phyloP scores from a whole-genome alignment of 2,113 vertebrate genomes.

The Poeciliopsis retropinna region DNA sequence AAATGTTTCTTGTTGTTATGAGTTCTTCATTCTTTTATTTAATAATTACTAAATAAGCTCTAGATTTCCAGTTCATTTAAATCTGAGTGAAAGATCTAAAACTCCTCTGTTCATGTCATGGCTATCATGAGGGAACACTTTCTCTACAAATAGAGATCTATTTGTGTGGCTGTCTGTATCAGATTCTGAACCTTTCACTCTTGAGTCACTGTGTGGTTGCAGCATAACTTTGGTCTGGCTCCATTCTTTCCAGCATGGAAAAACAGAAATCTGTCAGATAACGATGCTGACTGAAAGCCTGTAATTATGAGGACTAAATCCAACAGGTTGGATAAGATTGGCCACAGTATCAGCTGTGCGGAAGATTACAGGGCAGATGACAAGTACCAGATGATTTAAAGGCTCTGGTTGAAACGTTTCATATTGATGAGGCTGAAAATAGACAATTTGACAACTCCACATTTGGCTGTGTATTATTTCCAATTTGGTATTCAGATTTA shows the following conservation, averaged over 20 bases:
- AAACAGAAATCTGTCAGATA: slow-evolving; percentile 6
- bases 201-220: neutral
- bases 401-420: neutral
- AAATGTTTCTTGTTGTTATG: neutral
- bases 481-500: slow-evolving; percentile 29
- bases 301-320: slow-evolving; percentile 35
- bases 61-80: neutral
- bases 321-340: neutral
- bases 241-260: slow-evolving; percentile 11
- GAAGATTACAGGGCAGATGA: slow-evolving; percentile 16
- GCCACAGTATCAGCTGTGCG: slow-evolving; percentile 3
- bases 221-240: slow-evolving; percentile 1
- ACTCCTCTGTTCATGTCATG: neutral
- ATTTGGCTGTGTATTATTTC: slow-evolving; percentile 9
- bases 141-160: too few relatives aligned
- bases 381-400: neutral
- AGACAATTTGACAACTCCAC: slow-evolving; percentile 9
- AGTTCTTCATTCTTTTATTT: neutral
- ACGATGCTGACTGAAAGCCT: slow-evolving; percentile 9
- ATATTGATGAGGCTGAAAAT: slow-evolving; percentile 3
- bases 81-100: neutral
- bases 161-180: slow-evolving; percentile 9
- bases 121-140: too few relatives aligned
- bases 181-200: neutral
- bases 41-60: neutral